phyloP scores from a whole-genome alignment of 2,797 vertebrate genomes.

The Leucoraja ocellata region DNA sequence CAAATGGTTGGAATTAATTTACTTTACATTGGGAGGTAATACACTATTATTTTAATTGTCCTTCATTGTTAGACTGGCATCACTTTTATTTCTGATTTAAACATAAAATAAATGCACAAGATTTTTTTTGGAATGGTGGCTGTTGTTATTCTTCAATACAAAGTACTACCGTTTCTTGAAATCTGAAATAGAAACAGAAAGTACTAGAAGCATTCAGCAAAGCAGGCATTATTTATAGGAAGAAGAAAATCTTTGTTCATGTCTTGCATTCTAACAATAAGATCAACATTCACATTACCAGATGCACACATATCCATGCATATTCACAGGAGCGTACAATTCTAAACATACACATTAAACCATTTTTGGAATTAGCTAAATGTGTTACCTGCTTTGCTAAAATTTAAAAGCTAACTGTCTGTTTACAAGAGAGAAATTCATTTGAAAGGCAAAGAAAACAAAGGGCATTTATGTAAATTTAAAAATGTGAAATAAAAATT shows the following conservation, averaged over 20 bases:
- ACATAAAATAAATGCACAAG: not conserved
- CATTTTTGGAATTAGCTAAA: not conserved
- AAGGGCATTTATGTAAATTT: not conserved
- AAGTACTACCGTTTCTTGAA: not conserved
- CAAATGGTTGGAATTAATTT: not conserved
- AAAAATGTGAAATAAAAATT: not conserved
- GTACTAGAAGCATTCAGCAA: not conserved
- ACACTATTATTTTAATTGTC: not conserved
- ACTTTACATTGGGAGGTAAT: not conserved
- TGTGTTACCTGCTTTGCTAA: not conserved
- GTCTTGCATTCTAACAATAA: not conserved
- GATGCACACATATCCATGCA: not conserved
- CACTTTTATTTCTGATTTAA: not conserved
- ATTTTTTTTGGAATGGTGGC: not conserved
- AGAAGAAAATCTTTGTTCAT: not conserved
- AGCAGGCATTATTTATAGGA: no score
- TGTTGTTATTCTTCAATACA: not conserved
- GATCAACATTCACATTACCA: not conserved
- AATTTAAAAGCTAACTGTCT: no score
- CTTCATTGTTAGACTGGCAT: not conserved
- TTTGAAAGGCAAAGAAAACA: not conserved
- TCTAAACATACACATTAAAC: not conserved
- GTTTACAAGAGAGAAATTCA: not conserved
- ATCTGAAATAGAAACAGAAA: not conserved
- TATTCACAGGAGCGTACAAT: not conserved